Percentiles rank a stretch among this genome's conserved stretches.
Evolutionary conservation across 1,140 invertebrate genomes (phyloP).

Genomic region (Pantala flavescens): DNA sequence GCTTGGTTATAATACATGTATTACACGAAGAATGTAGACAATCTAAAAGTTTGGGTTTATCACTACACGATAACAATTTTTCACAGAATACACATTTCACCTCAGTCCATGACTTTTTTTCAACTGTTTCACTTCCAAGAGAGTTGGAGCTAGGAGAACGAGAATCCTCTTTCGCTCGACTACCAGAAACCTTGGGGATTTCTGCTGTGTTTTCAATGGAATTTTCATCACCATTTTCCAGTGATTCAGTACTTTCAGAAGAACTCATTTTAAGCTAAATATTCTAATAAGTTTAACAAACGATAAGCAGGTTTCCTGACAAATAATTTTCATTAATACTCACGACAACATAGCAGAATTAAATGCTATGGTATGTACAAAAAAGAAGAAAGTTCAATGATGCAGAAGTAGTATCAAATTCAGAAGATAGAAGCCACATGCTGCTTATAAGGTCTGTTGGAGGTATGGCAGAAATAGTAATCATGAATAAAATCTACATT

Average conservation of each 20-base stretch:
- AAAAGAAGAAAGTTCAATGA: no score
- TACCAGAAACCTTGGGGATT: background rate
- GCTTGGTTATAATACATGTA: constrained; percentile 58
- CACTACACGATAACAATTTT: constrained; percentile 44
- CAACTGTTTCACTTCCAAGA: background rate
- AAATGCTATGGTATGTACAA: no score
- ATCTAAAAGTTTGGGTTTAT: constrained; percentile 67
- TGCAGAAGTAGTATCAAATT: no score
- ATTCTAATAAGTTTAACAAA: no score
- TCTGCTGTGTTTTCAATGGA: background rate
- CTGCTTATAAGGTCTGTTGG: no score
- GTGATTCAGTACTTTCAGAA: background rate
- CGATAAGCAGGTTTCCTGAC: no score
- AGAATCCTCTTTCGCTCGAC: background rate
- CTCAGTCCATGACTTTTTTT: background rate
- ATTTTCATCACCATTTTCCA: background rate
- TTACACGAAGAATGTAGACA: constrained; percentile 76
- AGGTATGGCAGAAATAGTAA: no score
- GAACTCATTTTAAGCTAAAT: background rate
- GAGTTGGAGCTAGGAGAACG: background rate
- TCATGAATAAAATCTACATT: no score
- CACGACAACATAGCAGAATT: no score
- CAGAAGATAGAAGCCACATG: no score
- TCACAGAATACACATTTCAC: constrained; percentile 57
- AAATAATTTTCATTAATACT: no score